Evolutionary conservation across 2,113 vertebrate genomes (phyloP), one percentile per base, ranked within the genome.

Genomic region (Apaloderma vittatum): DNA sequence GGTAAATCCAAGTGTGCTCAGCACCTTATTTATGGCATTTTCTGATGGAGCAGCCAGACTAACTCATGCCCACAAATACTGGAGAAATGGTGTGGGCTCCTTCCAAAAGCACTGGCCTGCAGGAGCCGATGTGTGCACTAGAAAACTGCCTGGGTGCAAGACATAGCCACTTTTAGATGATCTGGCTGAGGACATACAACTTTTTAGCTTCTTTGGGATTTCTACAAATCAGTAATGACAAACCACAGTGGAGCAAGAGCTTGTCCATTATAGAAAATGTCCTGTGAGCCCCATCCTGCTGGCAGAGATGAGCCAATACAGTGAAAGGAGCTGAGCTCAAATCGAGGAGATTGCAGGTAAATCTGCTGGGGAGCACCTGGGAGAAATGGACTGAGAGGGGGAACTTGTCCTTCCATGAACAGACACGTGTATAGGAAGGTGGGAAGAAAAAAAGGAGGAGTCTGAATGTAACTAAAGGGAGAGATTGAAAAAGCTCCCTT

Each of bases 81-180:
- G 23, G 15, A 11, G 45, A 36, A 70, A 76, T 26, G 13, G 23
- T 40, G 22, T 11, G 17, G 12, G 67, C 6, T 48, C 17, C 34
- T 37, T 48, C 32, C 32, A 66, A 52, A 91, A 52, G 14, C 48
- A 34, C 26, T 29, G 46, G 30, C 4, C 46, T 86, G 15, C 11
- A 49, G 32, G 21, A 79, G 19, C 61, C 43, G 67, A 16, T 29
- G 11, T 8, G 20, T 30, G 15, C n/a, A 19, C 32, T 11, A 75
- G 46, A 52, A 52, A 76, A 12, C 9, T 17, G 27, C 18, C 32
- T 0, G 0, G 16, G 26, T 23, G 2, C 12, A 51, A 66, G 36
- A 34, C 8, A 12, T 11, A 15, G 29, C 26, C 26, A 45, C 2
- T 0, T 55, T 63, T 71, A 88, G 22, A 8, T 48, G 46, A 13